Evolutionary conservation across 2,797 vertebrate genomes (phyloP).

Genomic region (Syngnathus rostellatus): DNA sequence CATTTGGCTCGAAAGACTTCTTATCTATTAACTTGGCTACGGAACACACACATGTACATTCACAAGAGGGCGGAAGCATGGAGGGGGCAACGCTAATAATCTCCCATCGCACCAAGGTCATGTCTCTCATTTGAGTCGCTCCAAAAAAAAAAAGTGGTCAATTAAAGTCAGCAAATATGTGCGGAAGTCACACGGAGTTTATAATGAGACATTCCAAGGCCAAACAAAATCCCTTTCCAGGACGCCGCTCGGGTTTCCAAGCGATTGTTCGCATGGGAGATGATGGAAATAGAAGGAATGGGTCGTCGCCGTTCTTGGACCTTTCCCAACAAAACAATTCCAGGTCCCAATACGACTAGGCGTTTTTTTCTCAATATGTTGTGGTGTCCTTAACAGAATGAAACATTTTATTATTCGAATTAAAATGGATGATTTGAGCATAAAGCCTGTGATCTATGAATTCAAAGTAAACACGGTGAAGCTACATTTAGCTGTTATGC

Average conservation of each 20-base stretch:
- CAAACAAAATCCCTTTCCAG: background rate
- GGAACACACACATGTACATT: conserved; percentile 20
- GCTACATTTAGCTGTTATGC: no score
- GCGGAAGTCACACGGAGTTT: conserved; percentile 12
- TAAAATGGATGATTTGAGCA: no score
- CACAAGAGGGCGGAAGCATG: background rate
- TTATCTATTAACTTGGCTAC: conserved; percentile 35
- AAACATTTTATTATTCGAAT: no score
- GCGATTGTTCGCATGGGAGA: background rate
- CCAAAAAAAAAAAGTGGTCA: conserved; percentile 44
- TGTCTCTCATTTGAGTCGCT: conserved; percentile 36
- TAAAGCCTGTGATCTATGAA: no score
- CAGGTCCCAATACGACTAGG: background rate
- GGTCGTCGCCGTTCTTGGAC: background rate
- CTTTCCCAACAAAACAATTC: background rate
- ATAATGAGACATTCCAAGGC: conserved; percentile 31
- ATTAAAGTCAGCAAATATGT: conserved; percentile 35
- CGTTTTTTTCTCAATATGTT: background rate
- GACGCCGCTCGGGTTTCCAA: background rate
- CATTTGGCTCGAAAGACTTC: conserved; percentile 30
- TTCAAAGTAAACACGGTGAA: no score
- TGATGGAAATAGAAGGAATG: background rate
- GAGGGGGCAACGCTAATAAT: background rate
- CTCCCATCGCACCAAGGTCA: conserved; percentile 39
- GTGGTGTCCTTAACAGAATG: no score